Percentiles rank a stretch among this genome's conserved stretches.
Evolutionary conservation across 1,140 invertebrate genomes (phyloP).

Genomic region (Cydia pomonella): DNA sequence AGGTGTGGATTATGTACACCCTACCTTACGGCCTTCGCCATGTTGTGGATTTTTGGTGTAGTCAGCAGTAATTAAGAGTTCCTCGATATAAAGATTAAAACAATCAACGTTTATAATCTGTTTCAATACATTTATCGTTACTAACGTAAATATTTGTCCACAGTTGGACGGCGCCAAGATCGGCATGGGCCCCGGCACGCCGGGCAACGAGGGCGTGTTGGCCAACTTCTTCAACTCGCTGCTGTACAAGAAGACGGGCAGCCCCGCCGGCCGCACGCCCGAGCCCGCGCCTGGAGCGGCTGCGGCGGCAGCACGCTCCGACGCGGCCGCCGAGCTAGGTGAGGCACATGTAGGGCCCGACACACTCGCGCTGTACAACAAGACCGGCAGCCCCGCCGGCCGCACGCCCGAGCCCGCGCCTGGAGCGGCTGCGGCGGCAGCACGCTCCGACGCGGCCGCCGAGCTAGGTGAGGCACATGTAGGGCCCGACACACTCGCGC

Average conservation of each 20-base stretch:
- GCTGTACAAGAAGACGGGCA: slow-evolving; percentile 94
- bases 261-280: slow-evolving; percentile 82
- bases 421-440: slow-evolving; percentile 83
- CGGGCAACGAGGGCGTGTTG: slow-evolving; percentile 95
- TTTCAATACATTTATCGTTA: no score
- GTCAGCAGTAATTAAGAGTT: no score
- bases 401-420: slow-evolving; percentile 49
- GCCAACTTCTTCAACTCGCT: slow-evolving; percentile 99
- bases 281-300: slow-evolving; percentile 82
- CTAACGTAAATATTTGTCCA: slow-evolving; percentile 33
- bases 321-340: slow-evolving; percentile 93
- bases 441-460: slow-evolving; percentile 88
- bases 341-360: slow-evolving; percentile 85
- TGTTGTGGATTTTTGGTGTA: no score
- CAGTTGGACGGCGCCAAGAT: slow-evolving; percentile 88
- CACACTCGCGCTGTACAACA: slow-evolving; percentile 58
- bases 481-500: slow-evolving; percentile 82
- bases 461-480: slow-evolving; percentile 86
- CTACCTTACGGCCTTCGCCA: no score
- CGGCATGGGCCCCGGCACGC: slow-evolving; percentile 83
- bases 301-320: slow-evolving; percentile 86
- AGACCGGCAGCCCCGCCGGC: slow-evolving; percentile 75
- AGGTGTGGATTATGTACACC: no score
- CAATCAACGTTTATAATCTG: no score
- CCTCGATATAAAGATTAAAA: no score